phyloP scores from a whole-genome alignment of 2,113 vertebrate species.

The Lagopus muta region DNA sequence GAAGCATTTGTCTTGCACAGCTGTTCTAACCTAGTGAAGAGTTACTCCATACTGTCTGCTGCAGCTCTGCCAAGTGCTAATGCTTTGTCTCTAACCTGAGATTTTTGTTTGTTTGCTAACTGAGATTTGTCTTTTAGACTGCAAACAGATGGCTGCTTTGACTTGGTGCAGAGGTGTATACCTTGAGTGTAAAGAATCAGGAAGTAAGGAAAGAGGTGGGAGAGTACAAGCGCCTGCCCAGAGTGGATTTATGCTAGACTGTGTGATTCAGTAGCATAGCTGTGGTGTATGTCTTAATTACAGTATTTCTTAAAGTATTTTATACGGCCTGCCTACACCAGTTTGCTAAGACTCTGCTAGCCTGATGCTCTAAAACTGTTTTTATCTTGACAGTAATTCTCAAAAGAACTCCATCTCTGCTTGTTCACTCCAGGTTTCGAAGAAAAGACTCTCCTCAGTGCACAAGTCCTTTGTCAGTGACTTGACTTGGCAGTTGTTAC shows the following conservation, averaged over 20 bases:
- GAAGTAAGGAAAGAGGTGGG: not conserved
- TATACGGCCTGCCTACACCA: not conserved
- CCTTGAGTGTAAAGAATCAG: not conserved
- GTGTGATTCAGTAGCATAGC: not conserved
- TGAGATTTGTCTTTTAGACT: not conserved
- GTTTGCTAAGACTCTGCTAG: not conserved
- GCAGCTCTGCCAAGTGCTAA: not conserved
- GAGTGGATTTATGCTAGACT: not conserved
- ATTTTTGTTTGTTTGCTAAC: not conserved
- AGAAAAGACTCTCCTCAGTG: not conserved
- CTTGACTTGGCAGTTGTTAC: not conserved
- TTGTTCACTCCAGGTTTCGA: not conserved
- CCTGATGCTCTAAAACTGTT: not conserved
- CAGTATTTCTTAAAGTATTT: not conserved
- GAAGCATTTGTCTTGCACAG: not conserved
- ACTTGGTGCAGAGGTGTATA: not conserved
- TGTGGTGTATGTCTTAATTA: not conserved
- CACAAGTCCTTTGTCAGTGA: not conserved
- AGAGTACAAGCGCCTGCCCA: not conserved
- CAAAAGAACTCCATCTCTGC: not conserved
- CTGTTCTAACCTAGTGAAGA: not conserved
- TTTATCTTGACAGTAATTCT: not conserved
- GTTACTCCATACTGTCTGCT: not conserved
- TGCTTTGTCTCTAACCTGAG: not conserved
- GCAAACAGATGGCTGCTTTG: not conserved